Percentiles rank a stretch among this genome's conserved stretches.
Evolutionary conservation across 2,797 vertebrate species (phyloP).

Genomic region (Platyrinchus mystaceus): DNA sequence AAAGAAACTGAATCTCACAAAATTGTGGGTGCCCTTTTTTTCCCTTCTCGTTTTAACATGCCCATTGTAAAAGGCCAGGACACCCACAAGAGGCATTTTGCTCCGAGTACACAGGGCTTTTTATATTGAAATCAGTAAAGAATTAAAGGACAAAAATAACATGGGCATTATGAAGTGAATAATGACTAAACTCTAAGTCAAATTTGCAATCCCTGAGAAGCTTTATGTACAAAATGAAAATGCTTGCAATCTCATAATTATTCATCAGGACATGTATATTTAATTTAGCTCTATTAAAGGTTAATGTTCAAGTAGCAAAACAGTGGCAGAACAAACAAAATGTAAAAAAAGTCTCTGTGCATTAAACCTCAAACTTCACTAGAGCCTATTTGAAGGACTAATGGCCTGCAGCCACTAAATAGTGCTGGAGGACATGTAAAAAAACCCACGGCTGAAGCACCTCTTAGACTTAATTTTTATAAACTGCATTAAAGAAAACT

Average conservation of each 20-base stretch:
- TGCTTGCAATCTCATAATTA: conserved; percentile 73
- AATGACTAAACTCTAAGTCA: conserved; percentile 63
- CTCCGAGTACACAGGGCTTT: conserved; percentile 16
- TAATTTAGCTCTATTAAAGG: conserved; percentile 78
- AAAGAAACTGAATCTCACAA: background rate
- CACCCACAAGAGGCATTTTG: background rate
- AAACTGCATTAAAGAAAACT: conserved; percentile 68
- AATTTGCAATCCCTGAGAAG: conserved; percentile 66
- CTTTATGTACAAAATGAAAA: conserved; percentile 70
- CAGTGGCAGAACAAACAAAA: conserved; percentile 70
- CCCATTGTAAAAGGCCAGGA: background rate
- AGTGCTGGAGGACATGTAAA: conserved; percentile 69
- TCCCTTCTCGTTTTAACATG: background rate
- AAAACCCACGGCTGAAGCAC: conserved; percentile 35
- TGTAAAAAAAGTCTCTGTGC: conserved; percentile 63
- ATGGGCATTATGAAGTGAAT: conserved; percentile 47
- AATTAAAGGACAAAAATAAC: conserved; percentile 59
- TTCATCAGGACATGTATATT: conserved; percentile 78
- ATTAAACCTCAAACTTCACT: conserved; percentile 66
- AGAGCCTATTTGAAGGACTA: conserved; percentile 62
- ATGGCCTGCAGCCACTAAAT: conserved; percentile 61
- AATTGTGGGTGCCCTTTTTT: background rate
- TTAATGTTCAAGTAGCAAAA: conserved; percentile 75
- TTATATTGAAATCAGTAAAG: conserved; percentile 29
- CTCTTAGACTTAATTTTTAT: conserved; percentile 68